A percentile compares a stretch with the other conserved stretches of the same genome.
Evolutionary conservation across 2,113 vertebrate species (phyloP).

Genomic region (Gulo gulo): DNA sequence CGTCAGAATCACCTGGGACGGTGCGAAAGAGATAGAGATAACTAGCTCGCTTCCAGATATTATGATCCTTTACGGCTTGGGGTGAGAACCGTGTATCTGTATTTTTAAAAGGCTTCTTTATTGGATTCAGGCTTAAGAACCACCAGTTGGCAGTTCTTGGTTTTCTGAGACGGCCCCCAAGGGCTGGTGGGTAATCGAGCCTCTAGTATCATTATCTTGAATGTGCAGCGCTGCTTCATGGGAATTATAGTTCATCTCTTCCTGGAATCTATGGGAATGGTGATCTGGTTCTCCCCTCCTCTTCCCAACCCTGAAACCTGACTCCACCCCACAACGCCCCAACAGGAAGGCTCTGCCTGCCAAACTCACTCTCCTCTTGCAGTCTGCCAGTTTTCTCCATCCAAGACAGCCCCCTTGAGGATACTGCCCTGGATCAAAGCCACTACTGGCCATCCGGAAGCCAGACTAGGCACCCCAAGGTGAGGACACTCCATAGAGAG

Average conservation of each 20-base stretch:
- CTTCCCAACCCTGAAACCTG: background rate
- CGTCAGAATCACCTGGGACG: background rate
- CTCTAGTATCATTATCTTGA: background rate
- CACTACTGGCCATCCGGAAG: constrained; percentile 77
- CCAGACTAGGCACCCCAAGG: constrained; percentile 69
- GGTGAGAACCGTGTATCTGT: background rate
- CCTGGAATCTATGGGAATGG: background rate
- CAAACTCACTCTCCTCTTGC: background rate
- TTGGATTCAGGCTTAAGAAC: background rate
- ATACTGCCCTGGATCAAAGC: constrained; percentile 52
- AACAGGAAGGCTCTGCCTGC: background rate
- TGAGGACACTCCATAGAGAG: constrained; percentile 27
- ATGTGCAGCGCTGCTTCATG: background rate
- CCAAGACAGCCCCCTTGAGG: constrained; percentile 77
- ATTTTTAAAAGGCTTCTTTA: background rate
- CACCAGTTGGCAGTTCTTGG: background rate
- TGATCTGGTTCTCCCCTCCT: background rate
- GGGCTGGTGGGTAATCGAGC: background rate
- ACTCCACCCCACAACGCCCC: background rate
- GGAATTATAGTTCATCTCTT: background rate
- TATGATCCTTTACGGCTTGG: background rate
- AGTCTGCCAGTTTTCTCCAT: constrained; percentile 80
- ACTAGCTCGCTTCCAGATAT: background rate
- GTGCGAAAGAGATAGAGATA: background rate
- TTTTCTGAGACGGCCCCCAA: background rate